phyloP scores from a whole-genome alignment of 2,888 invertebrate species.

The Tenthredo distinguenda region DNA sequence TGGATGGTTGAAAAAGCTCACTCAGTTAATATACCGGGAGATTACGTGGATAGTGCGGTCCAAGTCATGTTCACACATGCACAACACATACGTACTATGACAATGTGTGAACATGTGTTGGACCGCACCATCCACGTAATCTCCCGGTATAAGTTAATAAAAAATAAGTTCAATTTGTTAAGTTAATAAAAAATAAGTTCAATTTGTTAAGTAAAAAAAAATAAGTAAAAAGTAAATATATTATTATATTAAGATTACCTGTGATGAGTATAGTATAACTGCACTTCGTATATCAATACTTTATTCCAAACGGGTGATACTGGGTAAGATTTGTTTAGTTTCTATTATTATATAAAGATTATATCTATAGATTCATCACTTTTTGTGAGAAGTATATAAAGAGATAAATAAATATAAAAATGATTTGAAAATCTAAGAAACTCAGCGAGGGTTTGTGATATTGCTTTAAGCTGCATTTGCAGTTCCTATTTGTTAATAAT shows the following conservation, averaged over 20 bases:
- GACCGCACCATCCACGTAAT: too few relatives aligned
- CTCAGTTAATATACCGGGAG: background rate
- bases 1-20: constrained; percentile 1
- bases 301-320: constrained; percentile 1
- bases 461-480: background rate
- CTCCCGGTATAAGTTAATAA: background rate
- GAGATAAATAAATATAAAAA: background rate
- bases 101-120: too few relatives aligned
- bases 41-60: too few relatives aligned
- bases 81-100: too few relatives aligned
- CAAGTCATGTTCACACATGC: too few relatives aligned
- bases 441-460: background rate
- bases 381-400: background rate
- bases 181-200: too few relatives aligned
- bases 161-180: too few relatives aligned
- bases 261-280: background rate
- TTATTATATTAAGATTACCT: constrained; percentile 2
- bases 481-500: too few relatives aligned
- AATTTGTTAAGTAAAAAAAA: background rate
- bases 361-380: constrained; percentile 1
- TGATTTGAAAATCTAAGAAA: constrained; percentile 27
- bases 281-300: background rate
- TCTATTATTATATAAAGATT: background rate
- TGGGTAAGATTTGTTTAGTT: background rate
- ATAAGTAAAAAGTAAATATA: constrained; percentile 5